Evolutionary conservation across 1,140 invertebrate genomes (phyloP).

Genomic region (Proales similis): DNA sequence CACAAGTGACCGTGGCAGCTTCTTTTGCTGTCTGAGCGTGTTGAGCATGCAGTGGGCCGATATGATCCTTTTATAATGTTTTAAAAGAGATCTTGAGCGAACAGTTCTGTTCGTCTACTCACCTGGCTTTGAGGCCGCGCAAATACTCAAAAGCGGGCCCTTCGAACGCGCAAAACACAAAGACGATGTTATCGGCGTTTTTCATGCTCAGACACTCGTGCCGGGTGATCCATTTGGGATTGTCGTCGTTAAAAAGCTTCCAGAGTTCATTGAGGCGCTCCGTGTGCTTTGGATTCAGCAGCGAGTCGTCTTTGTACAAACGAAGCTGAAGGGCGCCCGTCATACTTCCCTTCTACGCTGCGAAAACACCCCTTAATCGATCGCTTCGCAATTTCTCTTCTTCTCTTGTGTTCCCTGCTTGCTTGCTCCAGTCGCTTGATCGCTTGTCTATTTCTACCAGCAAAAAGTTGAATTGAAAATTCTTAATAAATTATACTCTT

Average conservation of each 20-base stretch:
- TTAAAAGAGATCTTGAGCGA: neutral
- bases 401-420: too few relatives aligned
- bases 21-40: constrained; percentile 23
- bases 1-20: constrained; percentile 15
- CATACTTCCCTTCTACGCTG: too few relatives aligned
- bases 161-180: constrained; percentile 34
- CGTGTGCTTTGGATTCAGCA: neutral
- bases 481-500: too few relatives aligned
- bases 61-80: constrained; percentile 4
- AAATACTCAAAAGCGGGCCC: constrained; percentile 33
- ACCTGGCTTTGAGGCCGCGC: constrained; percentile 23
- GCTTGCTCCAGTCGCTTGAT: too few relatives aligned
- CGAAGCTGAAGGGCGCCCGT: constrained; percentile 23
- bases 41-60: constrained; percentile 25
- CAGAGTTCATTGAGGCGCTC: constrained; percentile 22
- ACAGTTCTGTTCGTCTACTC: neutral
- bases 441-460: too few relatives aligned
- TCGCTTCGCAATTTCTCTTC: too few relatives aligned
- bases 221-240: constrained; percentile 23
- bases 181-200: constrained; percentile 30
- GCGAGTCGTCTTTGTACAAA: constrained; percentile 35
- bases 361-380: too few relatives aligned
- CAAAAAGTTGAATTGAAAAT: too few relatives aligned
- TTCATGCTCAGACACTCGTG: constrained; percentile 36
- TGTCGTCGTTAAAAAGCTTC: constrained; percentile 34